Evolutionary conservation across 2,888 invertebrate genomes (phyloP), one percentile per base, ranked within the genome.

Genomic region (Drosophila colorata): DNA sequence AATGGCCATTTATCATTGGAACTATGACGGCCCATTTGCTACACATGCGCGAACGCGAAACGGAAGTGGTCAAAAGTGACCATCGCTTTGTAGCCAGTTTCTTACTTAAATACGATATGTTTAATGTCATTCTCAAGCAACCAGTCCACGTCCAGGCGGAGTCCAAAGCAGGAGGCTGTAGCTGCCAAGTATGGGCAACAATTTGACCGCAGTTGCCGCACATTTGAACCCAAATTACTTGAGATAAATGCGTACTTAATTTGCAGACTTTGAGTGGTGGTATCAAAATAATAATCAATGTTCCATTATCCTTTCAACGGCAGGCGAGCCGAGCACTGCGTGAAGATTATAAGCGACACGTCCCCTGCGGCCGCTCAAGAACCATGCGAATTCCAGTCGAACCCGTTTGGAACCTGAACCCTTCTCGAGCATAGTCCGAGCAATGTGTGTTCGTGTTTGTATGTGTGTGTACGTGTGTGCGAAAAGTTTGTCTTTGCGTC

Each of bases 201-300:
- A 81, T 83, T 83, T 83, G 83, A 83, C 83, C 83, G 86, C 83
- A 83, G 83, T 83, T 86, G 86, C 86, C 86, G 83, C 83, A 86
- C 80, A 86, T 83, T 83, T 83, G 83, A 83, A 83, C 83, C 83
- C 83, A 84, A 84, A 84, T 84, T 86, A 84, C 83, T 86, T 83
- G 61, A 84, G 86, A 84, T 86, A 84, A 86, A 84, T 84, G 83
- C 80, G 78, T 86, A 84, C 83, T 84, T 86, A 86, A 84, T 86
- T 84, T 84, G 86, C 81, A 83, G 83, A 86, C 86, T 86, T 84
- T 84, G 83, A 86, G 86, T 84, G 83, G 83, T 76, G 84, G 83
- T 84, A 86, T 84, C 83, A 84, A 84, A 86, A 84, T 83, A 83
- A 83, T 83, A 83, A 83, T 83, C 86, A 83, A 83, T 86, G 80